phyloP scores from a whole-genome alignment of 2,113 vertebrate species.

The Indicator indicator region DNA sequence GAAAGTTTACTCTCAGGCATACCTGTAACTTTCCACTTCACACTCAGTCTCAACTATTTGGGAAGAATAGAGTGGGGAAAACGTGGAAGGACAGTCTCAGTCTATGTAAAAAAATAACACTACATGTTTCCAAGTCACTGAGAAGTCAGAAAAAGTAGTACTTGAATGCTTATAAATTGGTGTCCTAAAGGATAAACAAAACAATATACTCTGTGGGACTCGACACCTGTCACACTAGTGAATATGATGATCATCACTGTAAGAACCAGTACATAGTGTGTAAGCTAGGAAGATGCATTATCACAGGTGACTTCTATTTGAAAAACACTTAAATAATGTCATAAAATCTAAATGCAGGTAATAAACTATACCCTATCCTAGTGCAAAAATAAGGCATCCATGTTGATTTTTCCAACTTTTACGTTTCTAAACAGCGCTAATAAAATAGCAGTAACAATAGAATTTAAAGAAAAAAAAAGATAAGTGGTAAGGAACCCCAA shows the following conservation, averaged over 20 bases:
- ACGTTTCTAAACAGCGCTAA: background rate
- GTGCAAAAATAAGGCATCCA: background rate
- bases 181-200: background rate
- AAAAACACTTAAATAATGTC: background rate
- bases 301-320: background rate
- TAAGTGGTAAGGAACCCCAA: background rate
- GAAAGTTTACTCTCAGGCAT: slow-evolving; percentile 69
- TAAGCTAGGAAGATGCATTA: background rate
- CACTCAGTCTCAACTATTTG: slow-evolving; percentile 6
- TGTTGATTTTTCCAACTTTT: background rate
- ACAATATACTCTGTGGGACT: background rate
- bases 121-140: background rate
- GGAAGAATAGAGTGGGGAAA: background rate
- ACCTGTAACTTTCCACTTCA: slow-evolving; percentile 81
- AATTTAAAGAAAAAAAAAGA: background rate
- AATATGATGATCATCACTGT: background rate
- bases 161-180: background rate
- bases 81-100: background rate
- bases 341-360: background rate
- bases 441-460: background rate
- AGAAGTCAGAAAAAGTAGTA: background rate
- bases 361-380: background rate
- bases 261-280: background rate
- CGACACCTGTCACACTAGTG: background rate
- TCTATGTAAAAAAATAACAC: background rate